Percentiles rank a stretch among this genome's conserved stretches.
Evolutionary conservation across 2,888 invertebrate species (phyloP).

Genomic region (Folsomia manolachei): DNA sequence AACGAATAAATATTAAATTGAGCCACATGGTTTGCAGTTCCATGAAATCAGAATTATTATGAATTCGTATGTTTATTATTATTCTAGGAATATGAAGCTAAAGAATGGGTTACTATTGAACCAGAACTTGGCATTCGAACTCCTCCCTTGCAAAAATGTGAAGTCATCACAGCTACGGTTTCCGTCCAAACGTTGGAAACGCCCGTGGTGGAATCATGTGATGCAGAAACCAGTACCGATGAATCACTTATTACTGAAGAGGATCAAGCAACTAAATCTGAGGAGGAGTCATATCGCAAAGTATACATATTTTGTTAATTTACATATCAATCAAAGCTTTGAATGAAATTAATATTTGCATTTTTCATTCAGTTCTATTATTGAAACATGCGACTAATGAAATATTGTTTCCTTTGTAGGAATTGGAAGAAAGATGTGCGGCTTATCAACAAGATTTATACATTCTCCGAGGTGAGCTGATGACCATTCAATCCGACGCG

Average conservation of each 20-base stretch:
- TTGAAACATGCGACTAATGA: not conserved
- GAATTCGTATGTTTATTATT: too few relatives aligned
- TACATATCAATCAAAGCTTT: too few relatives aligned
- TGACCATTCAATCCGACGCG: constrained; percentile 45
- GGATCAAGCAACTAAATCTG: constrained; percentile 2
- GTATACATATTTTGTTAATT: constrained; percentile 16
- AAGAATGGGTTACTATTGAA: not conserved
- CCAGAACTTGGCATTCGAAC: not conserved
- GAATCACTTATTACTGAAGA: constrained; percentile 1
- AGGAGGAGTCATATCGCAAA: constrained; percentile 37
- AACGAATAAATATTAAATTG: too few relatives aligned
- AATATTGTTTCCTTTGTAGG: too few relatives aligned
- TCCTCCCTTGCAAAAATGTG: not conserved
- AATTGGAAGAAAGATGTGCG: constrained; percentile 47
- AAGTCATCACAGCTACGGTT: not conserved
- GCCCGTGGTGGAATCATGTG: not conserved
- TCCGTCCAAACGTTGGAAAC: not conserved
- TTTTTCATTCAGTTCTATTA: not conserved
- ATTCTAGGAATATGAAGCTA: constrained; percentile 15
- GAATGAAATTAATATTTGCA: not conserved
- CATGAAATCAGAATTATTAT: too few relatives aligned
- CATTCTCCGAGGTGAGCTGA: constrained; percentile 44
- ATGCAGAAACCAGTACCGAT: constrained; percentile 19
- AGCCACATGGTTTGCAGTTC: too few relatives aligned
- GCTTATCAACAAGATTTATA: constrained; percentile 49